Evolutionary conservation across 2,888 invertebrate genomes (phyloP).

Genomic region (Cabera pusaria): DNA sequence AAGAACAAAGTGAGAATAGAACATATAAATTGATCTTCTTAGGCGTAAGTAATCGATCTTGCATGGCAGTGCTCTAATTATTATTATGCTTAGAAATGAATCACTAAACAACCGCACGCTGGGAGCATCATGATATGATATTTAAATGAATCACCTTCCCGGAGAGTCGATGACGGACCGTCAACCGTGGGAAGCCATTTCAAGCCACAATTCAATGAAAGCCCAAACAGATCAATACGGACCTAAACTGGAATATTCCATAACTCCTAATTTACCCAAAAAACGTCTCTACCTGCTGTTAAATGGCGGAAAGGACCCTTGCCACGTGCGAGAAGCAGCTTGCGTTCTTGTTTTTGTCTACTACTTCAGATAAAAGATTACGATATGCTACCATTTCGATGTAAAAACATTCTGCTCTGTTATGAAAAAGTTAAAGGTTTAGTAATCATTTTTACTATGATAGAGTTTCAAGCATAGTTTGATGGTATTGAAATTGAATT

Average conservation of each 20-base stretch:
- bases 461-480: conserved; percentile 13
- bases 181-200: conserved; percentile 14
- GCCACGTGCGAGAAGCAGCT: conserved; percentile 79
- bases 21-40: neutral
- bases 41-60: conserved; percentile 1
- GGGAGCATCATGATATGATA: conserved; percentile 11
- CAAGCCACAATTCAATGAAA: conserved; percentile 12
- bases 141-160: conserved; percentile 11
- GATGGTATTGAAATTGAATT: conserved; percentile 23
- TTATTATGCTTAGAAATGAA: conserved; percentile 1
- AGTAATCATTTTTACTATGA: no score
- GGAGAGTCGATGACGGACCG: conserved; percentile 12
- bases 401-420: neutral
- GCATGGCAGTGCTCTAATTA: neutral
- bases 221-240: conserved; percentile 42
- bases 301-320: conserved; percentile 74
- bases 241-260: conserved; percentile 58
- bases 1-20: no score
- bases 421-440: no score
- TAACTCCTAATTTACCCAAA: conserved; percentile 57
- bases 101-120: no score
- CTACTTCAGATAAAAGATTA: conserved; percentile 1
- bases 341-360: conserved; percentile 40
- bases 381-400: conserved; percentile 10
- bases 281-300: conserved; percentile 77